phyloP scores from a whole-genome alignment of 2,888 invertebrate species.

The Lumbricus terrestris region DNA sequence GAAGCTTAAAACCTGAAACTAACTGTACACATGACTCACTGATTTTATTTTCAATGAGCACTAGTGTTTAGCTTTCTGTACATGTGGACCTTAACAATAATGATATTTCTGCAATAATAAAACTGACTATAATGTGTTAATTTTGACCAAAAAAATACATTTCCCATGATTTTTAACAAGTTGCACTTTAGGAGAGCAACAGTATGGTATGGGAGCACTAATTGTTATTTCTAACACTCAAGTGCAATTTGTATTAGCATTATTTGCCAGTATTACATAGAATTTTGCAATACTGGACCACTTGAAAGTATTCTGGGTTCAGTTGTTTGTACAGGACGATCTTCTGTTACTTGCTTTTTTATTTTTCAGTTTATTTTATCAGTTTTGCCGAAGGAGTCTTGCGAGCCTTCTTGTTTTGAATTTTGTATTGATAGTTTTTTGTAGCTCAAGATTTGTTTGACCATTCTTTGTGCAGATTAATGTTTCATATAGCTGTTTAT shows the following conservation, averaged over 20 bases:
- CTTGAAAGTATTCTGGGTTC: not conserved
- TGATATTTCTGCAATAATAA: not conserved
- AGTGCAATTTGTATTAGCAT: no score
- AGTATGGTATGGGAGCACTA: not conserved
- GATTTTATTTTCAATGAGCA: not conserved
- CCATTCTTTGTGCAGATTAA: not conserved
- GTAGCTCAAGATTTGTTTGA: not conserved
- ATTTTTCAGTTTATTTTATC: not conserved
- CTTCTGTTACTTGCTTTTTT: not conserved
- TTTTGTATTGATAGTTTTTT: not conserved
- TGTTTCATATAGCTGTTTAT: no score
- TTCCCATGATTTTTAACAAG: no score
- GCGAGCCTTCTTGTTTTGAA: not conserved
- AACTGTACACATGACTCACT: no score
- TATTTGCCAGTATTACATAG: not conserved
- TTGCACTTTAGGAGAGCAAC: not conserved
- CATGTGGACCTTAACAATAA: not conserved
- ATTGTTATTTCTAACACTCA: not conserved
- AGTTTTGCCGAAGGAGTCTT: not conserved
- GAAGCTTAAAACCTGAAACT: no score
- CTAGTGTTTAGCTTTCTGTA: no score
- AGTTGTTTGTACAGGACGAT: not conserved
- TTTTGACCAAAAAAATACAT: no score
- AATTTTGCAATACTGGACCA: not conserved
- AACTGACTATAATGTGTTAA: not conserved